Evolutionary conservation across 2,113 vertebrate species (phyloP).

Genomic region (Solea senegalensis): DNA sequence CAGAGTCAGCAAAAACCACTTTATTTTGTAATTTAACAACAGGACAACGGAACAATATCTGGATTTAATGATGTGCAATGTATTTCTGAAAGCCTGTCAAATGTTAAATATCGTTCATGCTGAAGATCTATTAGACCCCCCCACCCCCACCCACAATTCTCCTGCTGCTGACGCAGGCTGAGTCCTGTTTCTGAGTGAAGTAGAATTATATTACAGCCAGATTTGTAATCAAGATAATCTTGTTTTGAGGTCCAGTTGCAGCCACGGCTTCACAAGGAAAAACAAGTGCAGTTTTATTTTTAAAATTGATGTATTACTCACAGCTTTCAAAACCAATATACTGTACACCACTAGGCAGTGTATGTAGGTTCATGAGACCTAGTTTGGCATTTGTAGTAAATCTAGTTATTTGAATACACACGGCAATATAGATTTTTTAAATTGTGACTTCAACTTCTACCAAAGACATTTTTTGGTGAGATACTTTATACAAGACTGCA

Average conservation of each 20-base stretch:
- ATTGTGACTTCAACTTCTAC: too few relatives aligned
- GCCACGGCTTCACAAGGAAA: not conserved
- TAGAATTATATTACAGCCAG: slow-evolving; percentile 41
- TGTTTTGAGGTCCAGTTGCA: slow-evolving; percentile 10
- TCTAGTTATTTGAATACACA: too few relatives aligned
- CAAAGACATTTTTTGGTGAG: too few relatives aligned
- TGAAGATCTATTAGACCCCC: slow-evolving; percentile 45
- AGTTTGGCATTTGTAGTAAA: not conserved
- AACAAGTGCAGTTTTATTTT: slow-evolving; percentile 13
- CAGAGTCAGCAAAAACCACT: slow-evolving; percentile 28
- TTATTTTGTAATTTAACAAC: slow-evolving; percentile 28
- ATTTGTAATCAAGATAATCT: slow-evolving; percentile 53
- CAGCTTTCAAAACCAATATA: too few relatives aligned
- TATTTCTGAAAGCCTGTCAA: slow-evolving; percentile 44
- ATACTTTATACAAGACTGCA: too few relatives aligned
- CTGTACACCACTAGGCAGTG: not conserved
- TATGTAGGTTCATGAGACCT: not conserved
- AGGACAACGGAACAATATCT: slow-evolving; percentile 16
- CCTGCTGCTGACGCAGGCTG: not conserved
- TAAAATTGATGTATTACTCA: too few relatives aligned
- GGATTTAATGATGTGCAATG: slow-evolving; percentile 41
- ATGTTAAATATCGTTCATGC: slow-evolving; percentile 40
- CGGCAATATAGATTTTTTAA: too few relatives aligned
- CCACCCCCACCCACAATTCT: not conserved
- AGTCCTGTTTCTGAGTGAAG: slow-evolving; percentile 10